Evolutionary conservation across 2,888 invertebrate species (phyloP).

Genomic region (Mythimna loreyi): DNA sequence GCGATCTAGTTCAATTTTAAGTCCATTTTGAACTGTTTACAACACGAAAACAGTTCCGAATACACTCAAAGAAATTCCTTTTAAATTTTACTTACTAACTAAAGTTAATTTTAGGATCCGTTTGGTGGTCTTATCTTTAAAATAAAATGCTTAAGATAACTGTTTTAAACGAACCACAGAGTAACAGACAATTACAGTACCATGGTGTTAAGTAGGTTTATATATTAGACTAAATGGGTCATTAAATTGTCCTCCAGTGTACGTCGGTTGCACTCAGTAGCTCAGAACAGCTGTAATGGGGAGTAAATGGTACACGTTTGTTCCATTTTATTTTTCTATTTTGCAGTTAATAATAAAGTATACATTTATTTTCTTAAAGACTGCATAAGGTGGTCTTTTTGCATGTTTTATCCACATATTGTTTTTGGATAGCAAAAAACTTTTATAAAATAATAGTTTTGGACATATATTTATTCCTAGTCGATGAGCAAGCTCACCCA

Average conservation of each 20-base stretch:
- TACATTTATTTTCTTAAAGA: slow-evolving; percentile 19
- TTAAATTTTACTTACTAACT: not conserved
- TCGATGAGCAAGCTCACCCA: too few relatives aligned
- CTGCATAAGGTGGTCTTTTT: too few relatives aligned
- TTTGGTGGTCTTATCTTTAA: not conserved
- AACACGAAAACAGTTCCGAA: too few relatives aligned
- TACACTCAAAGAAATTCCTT: not conserved
- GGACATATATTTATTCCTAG: too few relatives aligned
- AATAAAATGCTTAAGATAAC: not conserved
- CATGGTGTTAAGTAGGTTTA: slow-evolving; percentile 23
- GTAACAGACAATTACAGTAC: slow-evolving; percentile 3
- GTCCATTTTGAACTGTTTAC: slow-evolving; percentile 8
- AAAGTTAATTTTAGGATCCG: not conserved
- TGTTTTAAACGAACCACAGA: slow-evolving; percentile 24
- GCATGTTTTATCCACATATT: too few relatives aligned
- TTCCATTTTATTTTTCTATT: slow-evolving; percentile 35
- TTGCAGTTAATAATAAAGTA: slow-evolving; percentile 18
- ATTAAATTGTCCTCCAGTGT: slow-evolving; percentile 49
- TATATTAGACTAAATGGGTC: slow-evolving; percentile 47
- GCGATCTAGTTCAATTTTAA: slow-evolving; percentile 9
- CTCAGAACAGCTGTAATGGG: slow-evolving; percentile 42
- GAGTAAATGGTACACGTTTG: slow-evolving; percentile 36
- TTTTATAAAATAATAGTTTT: too few relatives aligned
- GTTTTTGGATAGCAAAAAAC: too few relatives aligned
- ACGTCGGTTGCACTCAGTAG: slow-evolving; percentile 40